These are phyloP conservation scores for Lochmaea crataegi DNA, from an alignment of 2,888 invertebrate species.

Conservation along the genomic window DNA sequence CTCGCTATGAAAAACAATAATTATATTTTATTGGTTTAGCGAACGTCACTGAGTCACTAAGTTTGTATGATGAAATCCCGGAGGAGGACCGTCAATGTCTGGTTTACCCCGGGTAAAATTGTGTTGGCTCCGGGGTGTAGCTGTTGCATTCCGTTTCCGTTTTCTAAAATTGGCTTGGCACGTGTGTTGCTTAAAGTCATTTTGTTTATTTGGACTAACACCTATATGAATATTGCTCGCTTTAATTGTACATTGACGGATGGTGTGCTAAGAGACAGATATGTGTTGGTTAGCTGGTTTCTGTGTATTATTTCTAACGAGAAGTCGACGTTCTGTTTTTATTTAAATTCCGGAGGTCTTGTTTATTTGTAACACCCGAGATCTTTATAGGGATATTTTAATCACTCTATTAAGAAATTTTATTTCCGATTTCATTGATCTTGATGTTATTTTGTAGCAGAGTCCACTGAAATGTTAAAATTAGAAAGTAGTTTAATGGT, in stretches of 20 bases:
- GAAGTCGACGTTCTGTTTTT: slow-evolving; percentile 19
- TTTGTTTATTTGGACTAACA: slow-evolving; percentile 50
- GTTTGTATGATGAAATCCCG: not conserved
- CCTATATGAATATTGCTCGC: slow-evolving; percentile 42
- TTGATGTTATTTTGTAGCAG: no score
- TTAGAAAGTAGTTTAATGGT: no score
- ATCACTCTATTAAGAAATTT: not conserved
- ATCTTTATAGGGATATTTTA: not conserved
- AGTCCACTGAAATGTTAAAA: no score
- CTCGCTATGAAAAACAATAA: no score
- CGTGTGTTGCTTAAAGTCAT: slow-evolving; percentile 35
- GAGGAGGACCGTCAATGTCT: not conserved
- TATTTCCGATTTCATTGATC: not conserved
- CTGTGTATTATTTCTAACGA: slow-evolving; percentile 28
- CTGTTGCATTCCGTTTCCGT: slow-evolving; percentile 44
- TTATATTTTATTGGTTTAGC: no score
- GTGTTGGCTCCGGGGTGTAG: slow-evolving; percentile 30
- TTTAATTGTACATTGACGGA: slow-evolving; percentile 35
- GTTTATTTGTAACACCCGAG: not conserved
- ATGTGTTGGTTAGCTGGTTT: slow-evolving; percentile 5
- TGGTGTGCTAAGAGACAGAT: slow-evolving; percentile 27
- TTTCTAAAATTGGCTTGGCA: slow-evolving; percentile 44
- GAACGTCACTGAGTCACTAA: not conserved
- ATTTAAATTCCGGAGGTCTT: slow-evolving; percentile 18
- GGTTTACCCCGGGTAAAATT: slow-evolving; percentile 14